A percentile compares a stretch with the other conserved stretches of the same genome.
phyloP scores from a whole-genome alignment of 2,113 vertebrate genomes.

The Leucosticte australis region DNA sequence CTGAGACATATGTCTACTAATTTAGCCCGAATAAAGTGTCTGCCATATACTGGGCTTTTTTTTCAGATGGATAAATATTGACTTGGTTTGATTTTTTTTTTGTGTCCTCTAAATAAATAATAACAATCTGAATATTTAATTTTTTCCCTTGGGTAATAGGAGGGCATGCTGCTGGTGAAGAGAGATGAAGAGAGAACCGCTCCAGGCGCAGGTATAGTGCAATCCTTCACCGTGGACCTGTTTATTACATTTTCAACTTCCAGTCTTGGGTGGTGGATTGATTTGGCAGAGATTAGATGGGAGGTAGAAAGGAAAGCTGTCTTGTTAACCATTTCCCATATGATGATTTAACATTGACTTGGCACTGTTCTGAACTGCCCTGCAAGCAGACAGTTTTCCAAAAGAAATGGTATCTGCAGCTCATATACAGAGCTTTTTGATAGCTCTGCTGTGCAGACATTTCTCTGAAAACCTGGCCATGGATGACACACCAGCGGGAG shows the following conservation, averaged over 20 bases:
- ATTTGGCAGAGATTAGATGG: conserved; percentile 43
- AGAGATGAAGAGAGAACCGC: conserved; percentile 24
- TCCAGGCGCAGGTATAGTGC: not conserved
- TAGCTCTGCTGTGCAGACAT: not conserved
- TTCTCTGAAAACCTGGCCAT: conserved; percentile 33
- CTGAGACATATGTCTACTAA: conserved; percentile 36
- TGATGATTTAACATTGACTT: conserved; percentile 50
- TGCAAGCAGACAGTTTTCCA: conserved; percentile 17
- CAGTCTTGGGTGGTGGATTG: conserved; percentile 39
- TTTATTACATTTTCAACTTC: conserved; percentile 48
- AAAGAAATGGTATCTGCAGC: not conserved
- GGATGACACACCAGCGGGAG: not conserved
- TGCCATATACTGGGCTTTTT: conserved; percentile 24
- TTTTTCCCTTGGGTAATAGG: conserved; percentile 28
- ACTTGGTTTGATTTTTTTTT: conserved; percentile 34
- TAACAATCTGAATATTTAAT: conserved; percentile 62
- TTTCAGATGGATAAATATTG: conserved; percentile 61
- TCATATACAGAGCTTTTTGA: not conserved
- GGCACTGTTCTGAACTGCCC: conserved; percentile 11
- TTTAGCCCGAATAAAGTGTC: conserved; percentile 26
- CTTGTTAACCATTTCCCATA: conserved; percentile 52
- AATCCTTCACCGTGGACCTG: not conserved
- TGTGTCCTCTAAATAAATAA: conserved; percentile 53
- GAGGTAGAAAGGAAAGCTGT: conserved; percentile 37
- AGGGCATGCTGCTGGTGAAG: conserved; percentile 3